Base-by-base conservation (phyloP, 1,140 invertebrate genomes). In the Brachionus calyciflorus region DNA sequence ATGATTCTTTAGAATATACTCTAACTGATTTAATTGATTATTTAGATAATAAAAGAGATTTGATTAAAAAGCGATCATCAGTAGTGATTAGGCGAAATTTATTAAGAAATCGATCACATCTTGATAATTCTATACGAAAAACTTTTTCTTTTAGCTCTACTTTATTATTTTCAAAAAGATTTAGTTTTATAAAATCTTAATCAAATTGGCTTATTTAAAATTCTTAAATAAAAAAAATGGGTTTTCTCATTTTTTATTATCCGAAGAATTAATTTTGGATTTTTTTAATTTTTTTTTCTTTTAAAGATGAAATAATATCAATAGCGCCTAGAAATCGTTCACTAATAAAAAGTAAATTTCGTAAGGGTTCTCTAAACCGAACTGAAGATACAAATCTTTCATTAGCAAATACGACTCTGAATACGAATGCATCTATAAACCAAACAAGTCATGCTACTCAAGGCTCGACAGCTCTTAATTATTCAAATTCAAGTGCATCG, bases 321-420 rank as follows among this genome's bases (percentile, higher is more conserved):
- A 37, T 51, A 51, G 51, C 51, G 33, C 44, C 69, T 28, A 7
- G 37, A 19, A 73, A 73, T 51, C 46, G 69, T 12, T 51, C 46
- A 2, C 24, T 73, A 55, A 73, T 73, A 48, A 73, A 73, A 26
- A 73, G 69, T 51, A 73, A 73, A 73, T 73, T 51, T 73, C 46
- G 69, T 33, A 73, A 73, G 40, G 40, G 51, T 30, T 73, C 69
- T 5, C 21, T 73, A 12, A 73, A 41, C 51, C 44, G 69, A 24
- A 21, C 24, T 7, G 69, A 73, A 37, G 69, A 73, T 41, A 55
- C 69, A n/a, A 37, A 73, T 55, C 30, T 51, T 3, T 73, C 69
- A 33, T 33, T 55, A 30, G 51, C 37, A 37, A 49, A 73, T 14
- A 49, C 51, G 2, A 49, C 69, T 12, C 6, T 37, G 5, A 51